Conservation (phyloP, 2,113 vertebrate species). For the Ammodytes dubius region DNA sequence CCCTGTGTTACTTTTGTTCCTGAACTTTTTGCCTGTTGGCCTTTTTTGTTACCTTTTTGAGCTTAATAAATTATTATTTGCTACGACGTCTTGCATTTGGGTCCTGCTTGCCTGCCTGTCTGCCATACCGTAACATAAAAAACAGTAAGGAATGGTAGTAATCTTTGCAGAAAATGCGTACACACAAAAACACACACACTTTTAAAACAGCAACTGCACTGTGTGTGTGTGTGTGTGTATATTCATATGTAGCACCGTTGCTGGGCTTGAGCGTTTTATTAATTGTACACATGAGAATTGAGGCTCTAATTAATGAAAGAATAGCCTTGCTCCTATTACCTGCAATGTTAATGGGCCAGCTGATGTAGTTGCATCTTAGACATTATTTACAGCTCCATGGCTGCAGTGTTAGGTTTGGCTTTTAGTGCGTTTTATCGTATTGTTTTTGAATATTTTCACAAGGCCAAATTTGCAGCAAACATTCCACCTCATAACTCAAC, state of each 20-base stretch:
- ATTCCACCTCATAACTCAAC: too few species aligned
- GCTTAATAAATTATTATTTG: too few species aligned
- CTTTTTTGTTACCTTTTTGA: too few species aligned
- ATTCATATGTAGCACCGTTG: slow-evolving; percentile 17
- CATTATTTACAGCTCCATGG: not conserved
- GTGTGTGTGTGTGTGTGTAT: slow-evolving; percentile 7
- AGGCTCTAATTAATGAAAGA: slow-evolving; percentile 58
- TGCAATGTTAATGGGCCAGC: slow-evolving; percentile 35
- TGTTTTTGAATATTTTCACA: too few species aligned
- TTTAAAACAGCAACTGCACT: not conserved
- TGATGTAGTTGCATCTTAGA: slow-evolving; percentile 35
- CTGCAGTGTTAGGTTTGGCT: not conserved
- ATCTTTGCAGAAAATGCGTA: not conserved
- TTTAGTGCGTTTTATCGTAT: too few species aligned
- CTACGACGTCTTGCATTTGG: too few species aligned
- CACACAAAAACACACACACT: slow-evolving; percentile 20
- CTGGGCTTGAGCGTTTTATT: slow-evolving; percentile 44
- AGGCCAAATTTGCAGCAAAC: too few species aligned
- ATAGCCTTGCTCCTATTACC: slow-evolving; percentile 11
- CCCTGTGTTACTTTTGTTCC: too few species aligned
- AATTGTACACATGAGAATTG: slow-evolving; percentile 66
- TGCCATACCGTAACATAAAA: too few species aligned
- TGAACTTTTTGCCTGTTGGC: too few species aligned
- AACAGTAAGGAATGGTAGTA: not conserved
- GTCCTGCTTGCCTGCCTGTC: too few species aligned